Evolutionary conservation across 2,113 vertebrate genomes (phyloP), one percentile per base, ranked within the genome.

Genomic region (Bos indicus): DNA sequence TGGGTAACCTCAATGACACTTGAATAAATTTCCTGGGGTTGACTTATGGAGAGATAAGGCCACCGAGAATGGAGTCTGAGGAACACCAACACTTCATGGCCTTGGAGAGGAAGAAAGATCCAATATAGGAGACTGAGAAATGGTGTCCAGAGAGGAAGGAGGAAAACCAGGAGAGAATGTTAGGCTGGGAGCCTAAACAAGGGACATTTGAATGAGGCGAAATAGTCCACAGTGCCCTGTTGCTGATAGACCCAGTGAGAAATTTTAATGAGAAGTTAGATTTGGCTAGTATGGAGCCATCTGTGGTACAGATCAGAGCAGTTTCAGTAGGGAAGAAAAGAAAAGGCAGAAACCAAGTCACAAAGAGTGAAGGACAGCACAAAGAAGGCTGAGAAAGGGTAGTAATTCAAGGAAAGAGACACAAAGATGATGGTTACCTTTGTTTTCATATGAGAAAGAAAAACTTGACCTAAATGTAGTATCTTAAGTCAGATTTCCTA

Each of bases 361-460:
- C 12, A n/a, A 14, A 17, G 12, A 78, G 51, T 15, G 30, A 43
- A 96, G 48, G 33, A 56, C 19, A 36, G 2, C n/a, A 17, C 36
- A 43, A 25, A 43, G 62, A 88, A 88, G n/a, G 64, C 52, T 36
- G 12, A 77, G 52, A 57, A 86, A 93, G 59, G 67, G 43, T 59
- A 81, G 30, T 62, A 71, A 71, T 64, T 59, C 83, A 36, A 62
- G 52, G 52, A 12, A 84, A 85, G 54, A 74, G 56, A n/a, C 46
- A 10, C 17, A 90, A 11, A 59, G 60, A 30, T 83, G 33, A 19
- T 77, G 52, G 10, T 60, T 43, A 26, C 4, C 14, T 33, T 43
- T 71, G 25, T 81, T 93, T 91, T 90, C 33, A 26, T 60, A 46
- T 33, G 71, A 88, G 85, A 96, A 74, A 88, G 89, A 96, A 87